Evolutionary conservation across 2,888 invertebrate species (phyloP), one percentile per base, ranked within the genome.

Genomic region (Pseudococcus jackbeardsleyi): DNA sequence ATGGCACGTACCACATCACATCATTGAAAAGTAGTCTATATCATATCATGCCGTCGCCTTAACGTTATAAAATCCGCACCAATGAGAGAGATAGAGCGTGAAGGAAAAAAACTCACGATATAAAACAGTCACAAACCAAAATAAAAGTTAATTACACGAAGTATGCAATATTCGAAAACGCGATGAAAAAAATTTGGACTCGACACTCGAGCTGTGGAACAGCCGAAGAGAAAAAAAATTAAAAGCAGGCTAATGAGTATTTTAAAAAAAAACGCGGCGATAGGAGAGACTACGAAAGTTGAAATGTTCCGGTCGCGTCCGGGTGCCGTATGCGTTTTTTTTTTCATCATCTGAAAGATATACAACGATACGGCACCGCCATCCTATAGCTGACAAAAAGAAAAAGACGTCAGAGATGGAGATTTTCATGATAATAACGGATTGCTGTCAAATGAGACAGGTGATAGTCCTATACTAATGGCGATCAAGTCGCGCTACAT

Each of bases 361-460:
- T 68, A 68, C 68, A 68, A 26, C 68, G 68, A 68, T 68, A 68
- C 26, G 68, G 11, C 68, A 2, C 26, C 68, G 68, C 26, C 5
- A 3, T 54, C n/a, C 9, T 26, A 22, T 68, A 0, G 9, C 68
- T 68, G 68, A 26, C 68, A 68, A 68, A 68, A 68, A 68, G 68
- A 68, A 68, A 68, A 68, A 68, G 77, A 42, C 42, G 77, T 39
- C 77, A n/a, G n/a, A 42, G 33, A 77, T 77, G 77, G 77, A 77
- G 77, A 77, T 77, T 77, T 26, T 22, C 39, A 5, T 85, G 85
- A 77, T 64, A 64, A 85, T 85, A 87, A 87, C 79, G 87, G 77
- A 87, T 87, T 46, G 72, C 79, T 87, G 87, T 87, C 87, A 87
- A 86, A 87, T 87, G 79, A 77, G 87, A 87, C 87, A 87, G 87